These are phyloP conservation scores for Contarinia nasturtii DNA, from an alignment of 1,140 invertebrate species.

Conservation along the genomic window DNA sequence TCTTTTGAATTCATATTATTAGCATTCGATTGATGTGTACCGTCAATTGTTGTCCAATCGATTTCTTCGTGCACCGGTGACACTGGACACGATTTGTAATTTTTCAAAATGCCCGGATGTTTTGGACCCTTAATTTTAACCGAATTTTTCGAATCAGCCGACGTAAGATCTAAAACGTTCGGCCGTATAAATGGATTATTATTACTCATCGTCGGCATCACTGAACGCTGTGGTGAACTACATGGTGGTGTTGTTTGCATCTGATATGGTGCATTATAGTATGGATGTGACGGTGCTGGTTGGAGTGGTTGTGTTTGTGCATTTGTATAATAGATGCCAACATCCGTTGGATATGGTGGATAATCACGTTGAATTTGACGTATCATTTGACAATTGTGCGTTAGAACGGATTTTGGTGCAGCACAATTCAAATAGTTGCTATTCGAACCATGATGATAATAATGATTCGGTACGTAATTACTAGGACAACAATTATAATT, in stretches of 20 bases:
- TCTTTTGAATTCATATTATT: conserved; percentile 7
- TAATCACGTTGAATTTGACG: conserved; percentile 23
- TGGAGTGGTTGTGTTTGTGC: conserved; percentile 4
- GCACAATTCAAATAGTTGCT: conserved; percentile 17
- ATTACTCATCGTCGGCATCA: background rate
- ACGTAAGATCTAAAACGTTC: background rate
- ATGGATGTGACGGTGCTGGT: background rate
- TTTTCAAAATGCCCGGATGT: conserved; percentile 38
- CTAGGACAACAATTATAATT: too few species aligned
- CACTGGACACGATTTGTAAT: conserved; percentile 45
- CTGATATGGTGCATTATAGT: background rate
- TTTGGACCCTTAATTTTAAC: conserved; percentile 10
- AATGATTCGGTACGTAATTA: too few species aligned
- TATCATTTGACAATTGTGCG: conserved; percentile 23
- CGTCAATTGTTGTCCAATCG: conserved; percentile 32
- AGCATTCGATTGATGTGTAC: conserved; percentile 5
- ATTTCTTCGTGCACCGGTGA: conserved; percentile 46
- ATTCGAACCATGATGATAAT: too few species aligned
- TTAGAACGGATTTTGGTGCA: conserved; percentile 23
- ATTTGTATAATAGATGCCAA: conserved; percentile 17
- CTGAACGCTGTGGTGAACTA: background rate
- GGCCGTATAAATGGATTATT: background rate
- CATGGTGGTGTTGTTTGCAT: conserved; percentile 2
- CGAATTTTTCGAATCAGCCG: background rate
- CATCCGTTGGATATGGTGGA: conserved; percentile 23